Evolutionary conservation across 2,113 vertebrate genomes (phyloP).

Genomic region (Labrus mixtus): DNA sequence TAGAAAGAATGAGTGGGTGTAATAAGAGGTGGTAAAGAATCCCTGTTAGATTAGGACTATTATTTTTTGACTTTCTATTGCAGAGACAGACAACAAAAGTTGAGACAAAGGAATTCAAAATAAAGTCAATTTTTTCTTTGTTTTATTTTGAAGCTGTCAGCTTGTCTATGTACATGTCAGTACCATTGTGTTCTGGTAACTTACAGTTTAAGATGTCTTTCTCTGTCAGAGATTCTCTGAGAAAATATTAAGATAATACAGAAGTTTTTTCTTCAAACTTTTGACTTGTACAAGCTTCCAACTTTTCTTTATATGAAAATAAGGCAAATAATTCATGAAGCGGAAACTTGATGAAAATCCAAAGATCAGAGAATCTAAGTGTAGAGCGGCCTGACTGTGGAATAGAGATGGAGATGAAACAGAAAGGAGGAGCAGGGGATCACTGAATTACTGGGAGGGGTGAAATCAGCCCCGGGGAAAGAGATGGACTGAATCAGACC

Average conservation of each 20-base stretch:
- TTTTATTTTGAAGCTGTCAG: neutral
- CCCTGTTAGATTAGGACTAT: neutral
- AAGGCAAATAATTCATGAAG: constrained; percentile 82
- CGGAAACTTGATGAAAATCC: constrained; percentile 83
- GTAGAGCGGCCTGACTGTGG: constrained; percentile 68
- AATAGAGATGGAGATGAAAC: constrained; percentile 75
- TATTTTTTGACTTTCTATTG: neutral
- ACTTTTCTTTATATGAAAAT: constrained; percentile 85
- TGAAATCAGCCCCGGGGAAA: constrained; percentile 61
- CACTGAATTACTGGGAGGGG: constrained; percentile 69
- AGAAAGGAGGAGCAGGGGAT: constrained; percentile 73
- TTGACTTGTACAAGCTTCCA: constrained; percentile 40
- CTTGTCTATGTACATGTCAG: neutral
- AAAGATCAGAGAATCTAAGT: constrained; percentile 82
- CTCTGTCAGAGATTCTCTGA: constrained; percentile 39
- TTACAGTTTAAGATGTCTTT: constrained; percentile 14
- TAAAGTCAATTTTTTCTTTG: neutral
- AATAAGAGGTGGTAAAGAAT: neutral
- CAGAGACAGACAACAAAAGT: neutral
- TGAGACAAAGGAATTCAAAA: neutral
- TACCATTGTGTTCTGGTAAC: neutral
- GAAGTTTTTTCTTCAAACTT: constrained; percentile 68
- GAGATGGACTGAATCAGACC: constrained; percentile 85
- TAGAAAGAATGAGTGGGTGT: constrained; percentile 15
- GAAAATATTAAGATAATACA: constrained; percentile 64